Conservation (phyloP, 2,113 vertebrate species). For the Psittacus erithacus region DNA sequence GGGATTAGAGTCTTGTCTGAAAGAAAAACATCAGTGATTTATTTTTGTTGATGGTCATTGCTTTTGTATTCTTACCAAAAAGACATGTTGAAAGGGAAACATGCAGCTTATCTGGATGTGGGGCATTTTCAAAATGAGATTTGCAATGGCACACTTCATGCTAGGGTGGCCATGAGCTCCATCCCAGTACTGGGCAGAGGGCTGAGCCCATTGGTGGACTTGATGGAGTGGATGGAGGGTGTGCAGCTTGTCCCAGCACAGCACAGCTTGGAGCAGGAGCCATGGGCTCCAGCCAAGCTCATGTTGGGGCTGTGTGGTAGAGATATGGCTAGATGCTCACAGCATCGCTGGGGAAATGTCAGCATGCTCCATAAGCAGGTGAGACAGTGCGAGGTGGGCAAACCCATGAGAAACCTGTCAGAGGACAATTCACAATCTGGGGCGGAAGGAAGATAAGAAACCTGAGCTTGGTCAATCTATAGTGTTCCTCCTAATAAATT, state of each 20-base stretch:
- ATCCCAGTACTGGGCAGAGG: not conserved
- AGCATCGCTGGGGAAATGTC: accelerated
- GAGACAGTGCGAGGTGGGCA: not conserved
- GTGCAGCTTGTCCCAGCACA: accelerated
- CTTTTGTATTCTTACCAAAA: not conserved
- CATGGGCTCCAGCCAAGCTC: not conserved
- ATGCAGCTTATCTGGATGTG: not conserved
- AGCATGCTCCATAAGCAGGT: accelerated
- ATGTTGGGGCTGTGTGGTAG: accelerated
- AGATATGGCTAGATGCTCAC: accelerated
- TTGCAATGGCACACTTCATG: not conserved
- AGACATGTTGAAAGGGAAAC: not conserved
- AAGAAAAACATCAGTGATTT: not conserved
- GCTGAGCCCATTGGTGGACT: not conserved
- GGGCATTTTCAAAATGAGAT: not conserved
- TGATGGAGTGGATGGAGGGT: accelerated
- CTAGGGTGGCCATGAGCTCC: accelerated
- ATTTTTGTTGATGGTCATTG: not conserved
- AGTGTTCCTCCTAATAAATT: slow-evolving; percentile 5
- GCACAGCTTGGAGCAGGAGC: not conserved
- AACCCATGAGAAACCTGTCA: not conserved
- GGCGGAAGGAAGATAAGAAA: not conserved
- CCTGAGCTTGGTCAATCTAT: not conserved
- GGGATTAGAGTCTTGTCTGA: not conserved
- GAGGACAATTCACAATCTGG: not conserved